A percentile compares a stretch with the other conserved stretches of the same genome.
Evolutionary conservation across 2,888 invertebrate genomes (phyloP).

Genomic region (Metacarcinus magister): DNA sequence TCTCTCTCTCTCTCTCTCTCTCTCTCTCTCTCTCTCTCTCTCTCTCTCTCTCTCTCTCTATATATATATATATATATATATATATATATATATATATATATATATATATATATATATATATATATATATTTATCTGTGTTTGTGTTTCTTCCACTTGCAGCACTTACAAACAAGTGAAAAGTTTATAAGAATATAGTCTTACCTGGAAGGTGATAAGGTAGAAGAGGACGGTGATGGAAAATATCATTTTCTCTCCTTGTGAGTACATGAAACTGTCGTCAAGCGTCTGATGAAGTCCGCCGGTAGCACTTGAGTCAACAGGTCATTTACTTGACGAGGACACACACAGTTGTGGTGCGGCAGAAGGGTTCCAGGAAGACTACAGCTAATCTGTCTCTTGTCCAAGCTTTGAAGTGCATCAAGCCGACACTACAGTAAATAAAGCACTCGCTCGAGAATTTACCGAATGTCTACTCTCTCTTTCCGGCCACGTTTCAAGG

Average conservation of each 20-base stretch:
- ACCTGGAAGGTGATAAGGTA: neutral
- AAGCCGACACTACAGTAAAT: neutral
- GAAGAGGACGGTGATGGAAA: neutral
- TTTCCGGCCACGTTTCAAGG: neutral
- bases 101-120: no score
- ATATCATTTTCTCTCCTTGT: neutral
- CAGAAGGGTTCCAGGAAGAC: neutral
- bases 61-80: no score
- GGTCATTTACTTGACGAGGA: neutral
- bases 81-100: no score
- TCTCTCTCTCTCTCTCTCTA: no score
- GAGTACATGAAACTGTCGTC: neutral
- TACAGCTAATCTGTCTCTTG: neutral
- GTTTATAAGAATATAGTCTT: neutral
- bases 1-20: no score
- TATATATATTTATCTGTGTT: no score
- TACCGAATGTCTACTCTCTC: neutral
- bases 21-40: no score
- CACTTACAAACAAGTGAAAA: neutral
- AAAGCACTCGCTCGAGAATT: neutral
- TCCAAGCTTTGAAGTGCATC: neutral
- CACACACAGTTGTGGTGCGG: neutral
- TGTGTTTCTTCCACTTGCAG: no score
- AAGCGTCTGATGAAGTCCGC: neutral
- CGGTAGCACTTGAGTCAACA: neutral